Base-by-base conservation (phyloP, 2,888 invertebrate genomes). In the Spisula subtruncata region DNA sequence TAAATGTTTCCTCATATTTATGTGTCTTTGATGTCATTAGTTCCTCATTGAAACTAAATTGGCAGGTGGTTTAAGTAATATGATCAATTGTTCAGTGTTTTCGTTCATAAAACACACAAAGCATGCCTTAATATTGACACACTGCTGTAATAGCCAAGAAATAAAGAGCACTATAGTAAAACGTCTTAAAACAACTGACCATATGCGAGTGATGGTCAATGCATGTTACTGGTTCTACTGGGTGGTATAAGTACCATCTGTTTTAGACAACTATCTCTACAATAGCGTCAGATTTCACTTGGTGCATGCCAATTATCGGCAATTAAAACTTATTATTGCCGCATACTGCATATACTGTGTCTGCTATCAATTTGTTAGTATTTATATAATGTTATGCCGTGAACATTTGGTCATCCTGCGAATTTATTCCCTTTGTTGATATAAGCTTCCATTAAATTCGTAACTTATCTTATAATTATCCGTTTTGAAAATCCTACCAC, bases 111-210 rank as follows among this genome's bases (percentile, higher is more conserved):
- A 41, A 41, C 2, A 5, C 2, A 41, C 8, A 41, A 5, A 41
- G 8, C 8, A 41, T 51, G 4, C 10, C 51, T 10, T 25, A 66
- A n/a, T 66, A n/a, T 25, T 4, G 60, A 66, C 60, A 66, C 25
- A 25, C 20, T 10, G n/a, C 25, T 8, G 25, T 25, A 25, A 12
- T 25, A 66, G 8, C n/a, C n/a, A 66, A 66, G 60, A 25, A 56
- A 66, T 66, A 66, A 5, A 51, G 51, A 51, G 16, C 16, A 51
- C 51, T 51, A 51, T 10, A 51, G 10, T 51, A 14, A 25, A 25
- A 25, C 60, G 25, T 75, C 32, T 75, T 75, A 75, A 75, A 75
- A 75, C 75, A 75, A 35, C 35, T 75, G 75, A 75, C 75, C 75
- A 75, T 75, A 75, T 75, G 75, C 35, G 16, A 0, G 35, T 75